phyloP scores from a whole-genome alignment of 2,797 vertebrate species.

The Phalanger gymnotis region DNA sequence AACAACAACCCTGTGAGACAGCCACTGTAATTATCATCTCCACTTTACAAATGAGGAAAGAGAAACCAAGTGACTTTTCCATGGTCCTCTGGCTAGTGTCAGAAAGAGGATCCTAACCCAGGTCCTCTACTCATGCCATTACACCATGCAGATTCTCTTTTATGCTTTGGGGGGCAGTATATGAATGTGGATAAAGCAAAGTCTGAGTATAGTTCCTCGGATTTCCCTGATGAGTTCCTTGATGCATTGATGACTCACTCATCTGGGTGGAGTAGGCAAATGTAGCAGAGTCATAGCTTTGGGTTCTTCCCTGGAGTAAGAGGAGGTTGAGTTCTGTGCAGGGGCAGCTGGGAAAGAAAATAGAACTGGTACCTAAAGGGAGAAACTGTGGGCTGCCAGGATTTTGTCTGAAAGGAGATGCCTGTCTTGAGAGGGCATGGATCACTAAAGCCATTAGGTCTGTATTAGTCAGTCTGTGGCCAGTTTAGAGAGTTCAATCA shows the following conservation, averaged over 20 bases:
- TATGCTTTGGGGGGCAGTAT: not conserved
- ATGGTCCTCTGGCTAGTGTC: not conserved
- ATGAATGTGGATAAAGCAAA: not conserved
- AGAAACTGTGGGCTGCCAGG: not conserved
- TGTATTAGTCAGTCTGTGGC: not conserved
- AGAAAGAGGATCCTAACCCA: not conserved
- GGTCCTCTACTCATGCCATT: not conserved
- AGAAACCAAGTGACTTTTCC: not conserved
- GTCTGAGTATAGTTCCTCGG: not conserved
- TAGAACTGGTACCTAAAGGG: not conserved
- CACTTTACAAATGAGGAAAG: not conserved
- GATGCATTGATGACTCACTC: slow-evolving; percentile 1
- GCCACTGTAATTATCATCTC: not conserved
- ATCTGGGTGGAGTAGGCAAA: not conserved
- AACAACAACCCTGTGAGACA: not conserved
- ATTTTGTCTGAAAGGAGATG: not conserved
- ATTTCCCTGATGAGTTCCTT: not conserved
- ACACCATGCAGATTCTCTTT: not conserved
- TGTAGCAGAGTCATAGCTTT: not conserved
- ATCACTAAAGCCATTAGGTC: not conserved
- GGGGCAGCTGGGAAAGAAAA: not conserved
- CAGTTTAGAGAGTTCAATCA: not conserved
- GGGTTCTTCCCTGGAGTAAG: not conserved
- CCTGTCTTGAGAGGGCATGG: not conserved
- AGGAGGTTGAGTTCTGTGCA: not conserved